A percentile compares a stretch with the other conserved stretches of the same genome.
phyloP scores from a whole-genome alignment of 2,888 invertebrate species.

The Scaptomyza parva region DNA sequence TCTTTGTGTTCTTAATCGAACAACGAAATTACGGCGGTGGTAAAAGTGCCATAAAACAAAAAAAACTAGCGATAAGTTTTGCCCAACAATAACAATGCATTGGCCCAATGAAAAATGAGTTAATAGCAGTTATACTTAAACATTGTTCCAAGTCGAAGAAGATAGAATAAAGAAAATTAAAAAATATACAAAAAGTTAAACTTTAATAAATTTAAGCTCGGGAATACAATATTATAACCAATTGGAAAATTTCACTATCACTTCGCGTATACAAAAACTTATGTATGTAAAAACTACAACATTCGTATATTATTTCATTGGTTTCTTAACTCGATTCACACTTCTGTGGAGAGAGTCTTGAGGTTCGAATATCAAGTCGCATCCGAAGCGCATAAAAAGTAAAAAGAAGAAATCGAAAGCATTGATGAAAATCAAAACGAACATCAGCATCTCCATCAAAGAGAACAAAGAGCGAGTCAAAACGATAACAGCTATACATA shows the following conservation, averaged over 20 bases:
- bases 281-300: too few relatives aligned
- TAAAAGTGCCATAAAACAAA: conserved; percentile 18
- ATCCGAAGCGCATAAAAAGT: conserved; percentile 24
- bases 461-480: conserved; percentile 29
- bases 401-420: conserved; percentile 65
- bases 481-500: conserved; percentile 19
- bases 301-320: background rate
- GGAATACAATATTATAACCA: too few relatives aligned
- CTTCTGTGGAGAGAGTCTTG: conserved; percentile 3
- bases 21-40: conserved; percentile 13
- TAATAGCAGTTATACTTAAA: too few relatives aligned
- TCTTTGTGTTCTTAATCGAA: conserved; percentile 26
- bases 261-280: background rate
- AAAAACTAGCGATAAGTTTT: conserved; percentile 27
- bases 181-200: too few relatives aligned
- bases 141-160: too few relatives aligned
- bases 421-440: conserved; percentile 29
- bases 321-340: conserved; percentile 7
- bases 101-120: conserved; percentile 18
- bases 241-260: too few relatives aligned
- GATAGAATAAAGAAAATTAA: background rate
- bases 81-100: background rate
- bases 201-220: too few relatives aligned
- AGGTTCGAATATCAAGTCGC: conserved; percentile 12
- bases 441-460: background rate